Base-by-base conservation (phyloP, 2,888 invertebrate species). In the Cheilosia vernalis region DNA sequence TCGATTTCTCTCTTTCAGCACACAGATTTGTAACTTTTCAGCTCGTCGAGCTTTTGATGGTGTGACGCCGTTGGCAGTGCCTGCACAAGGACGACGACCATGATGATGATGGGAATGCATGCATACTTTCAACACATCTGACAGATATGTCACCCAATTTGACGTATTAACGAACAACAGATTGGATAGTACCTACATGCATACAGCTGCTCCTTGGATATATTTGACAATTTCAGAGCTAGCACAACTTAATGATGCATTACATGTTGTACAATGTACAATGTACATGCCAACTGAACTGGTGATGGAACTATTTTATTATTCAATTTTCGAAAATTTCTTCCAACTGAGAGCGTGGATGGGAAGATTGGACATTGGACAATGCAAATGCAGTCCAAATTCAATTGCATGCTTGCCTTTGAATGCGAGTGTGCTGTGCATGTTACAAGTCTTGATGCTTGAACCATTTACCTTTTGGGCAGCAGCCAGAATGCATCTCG, bases 21-120 rank as follows among this genome's bases (percentile, higher is more conserved):
- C 44, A 76, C 37, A 63, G 79, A 70, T 74, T 84, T 79, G 84
- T 74, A 56, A 74, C 17, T 51, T 64, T 70, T 69, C 30, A 58
- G 84, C 74, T 61, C 19, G 72, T 67, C 44, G 58, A 58, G 64
- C 64, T 53, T 30, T 47, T 66, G 56, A 55, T 55, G 55, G 5
- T 33, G 58, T 37, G 13, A 37, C 37, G 37, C 37, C 37, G 37
- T 37, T 13, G 37, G 37, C 37, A 37, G 13, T 37, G 37, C 37
- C 13, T 24, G 9, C 27, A 53, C n/a, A 2, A 4, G n/a, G 49
- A 64, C 13, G 51, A 53, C 27, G 66, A 66, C 53, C 42, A 27
- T 21, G 77, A 63, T 44, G 63, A 7, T 30, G 30, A 30, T 42
- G 40, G 51, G 13, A 1, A 40, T 40, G 40, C 58, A 67, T 51